Conservation (phyloP, 2,797 vertebrate genomes). For the Artibeus lituratus region DNA sequence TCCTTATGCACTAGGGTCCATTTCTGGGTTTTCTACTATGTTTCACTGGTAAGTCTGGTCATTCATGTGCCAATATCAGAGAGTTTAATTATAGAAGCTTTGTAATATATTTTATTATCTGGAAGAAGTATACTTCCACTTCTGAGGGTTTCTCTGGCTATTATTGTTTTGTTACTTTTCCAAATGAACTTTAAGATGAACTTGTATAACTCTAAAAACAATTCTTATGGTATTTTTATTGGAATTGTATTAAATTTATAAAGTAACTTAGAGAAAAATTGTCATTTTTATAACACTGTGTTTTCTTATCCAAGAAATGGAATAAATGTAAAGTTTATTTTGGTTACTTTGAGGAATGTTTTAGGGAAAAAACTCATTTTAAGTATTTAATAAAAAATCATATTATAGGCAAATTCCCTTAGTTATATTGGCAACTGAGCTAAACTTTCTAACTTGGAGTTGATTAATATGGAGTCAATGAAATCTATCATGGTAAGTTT, state of each 20-base stretch:
- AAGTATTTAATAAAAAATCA: background rate
- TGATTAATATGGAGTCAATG: background rate
- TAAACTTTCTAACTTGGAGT: background rate
- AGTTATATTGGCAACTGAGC: background rate
- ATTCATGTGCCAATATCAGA: background rate
- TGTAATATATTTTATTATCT: background rate
- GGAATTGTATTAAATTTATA: background rate
- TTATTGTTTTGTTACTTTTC: background rate
- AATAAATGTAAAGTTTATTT: background rate
- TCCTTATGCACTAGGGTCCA: background rate
- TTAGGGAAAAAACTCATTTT: background rate
- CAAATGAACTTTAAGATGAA: slow-evolving; percentile 1
- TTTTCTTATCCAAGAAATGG: background rate
- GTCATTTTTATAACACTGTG: background rate
- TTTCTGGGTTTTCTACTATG: background rate
- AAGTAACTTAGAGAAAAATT: slow-evolving; percentile 9
- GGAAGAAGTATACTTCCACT: background rate
- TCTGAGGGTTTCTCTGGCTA: background rate
- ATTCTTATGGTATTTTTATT: background rate
- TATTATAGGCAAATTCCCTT: background rate
- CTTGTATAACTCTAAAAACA: background rate
- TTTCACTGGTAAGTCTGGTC: background rate
- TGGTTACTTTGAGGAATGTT: background rate
- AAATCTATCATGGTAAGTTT: background rate
- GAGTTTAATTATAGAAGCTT: background rate